Conservation (phyloP, 2,797 vertebrate species). For the Natrix natrix region DNA sequence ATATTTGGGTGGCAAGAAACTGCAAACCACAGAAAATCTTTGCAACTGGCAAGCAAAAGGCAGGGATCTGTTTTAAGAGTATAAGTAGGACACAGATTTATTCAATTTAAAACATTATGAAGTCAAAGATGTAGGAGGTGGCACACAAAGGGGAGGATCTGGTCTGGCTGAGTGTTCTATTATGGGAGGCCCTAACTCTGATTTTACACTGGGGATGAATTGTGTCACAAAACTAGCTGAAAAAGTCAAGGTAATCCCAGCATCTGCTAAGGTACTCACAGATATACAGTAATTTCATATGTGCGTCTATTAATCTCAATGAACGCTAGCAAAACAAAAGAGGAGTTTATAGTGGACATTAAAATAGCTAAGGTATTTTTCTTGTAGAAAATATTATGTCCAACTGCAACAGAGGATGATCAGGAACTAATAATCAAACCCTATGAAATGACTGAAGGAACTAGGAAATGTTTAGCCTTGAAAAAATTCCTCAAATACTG, state of each 20-base stretch:
- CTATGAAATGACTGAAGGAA: not conserved
- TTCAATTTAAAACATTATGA: not conserved
- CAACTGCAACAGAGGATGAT: not conserved
- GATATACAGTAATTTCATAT: not conserved
- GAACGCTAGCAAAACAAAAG: not conserved
- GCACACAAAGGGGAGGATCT: not conserved
- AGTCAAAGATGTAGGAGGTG: not conserved
- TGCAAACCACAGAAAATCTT: conserved; percentile 34
- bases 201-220: not conserved
- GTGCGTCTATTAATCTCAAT: not conserved
- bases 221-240: not conserved
- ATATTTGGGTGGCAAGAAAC: conserved; percentile 40
- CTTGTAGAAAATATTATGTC: not conserved
- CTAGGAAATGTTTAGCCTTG: not conserved
- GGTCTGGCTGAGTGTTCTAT: not conserved
- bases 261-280: not conserved
- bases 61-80: not conserved
- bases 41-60: not conserved
- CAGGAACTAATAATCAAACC: not conserved
- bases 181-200: not conserved
- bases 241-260: not conserved
- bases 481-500: not conserved
- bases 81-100: not conserved
- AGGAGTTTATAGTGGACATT: not conserved
- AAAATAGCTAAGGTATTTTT: not conserved